Conservation (phyloP, 2,888 invertebrate species). For the Rhabditoides inermis region DNA sequence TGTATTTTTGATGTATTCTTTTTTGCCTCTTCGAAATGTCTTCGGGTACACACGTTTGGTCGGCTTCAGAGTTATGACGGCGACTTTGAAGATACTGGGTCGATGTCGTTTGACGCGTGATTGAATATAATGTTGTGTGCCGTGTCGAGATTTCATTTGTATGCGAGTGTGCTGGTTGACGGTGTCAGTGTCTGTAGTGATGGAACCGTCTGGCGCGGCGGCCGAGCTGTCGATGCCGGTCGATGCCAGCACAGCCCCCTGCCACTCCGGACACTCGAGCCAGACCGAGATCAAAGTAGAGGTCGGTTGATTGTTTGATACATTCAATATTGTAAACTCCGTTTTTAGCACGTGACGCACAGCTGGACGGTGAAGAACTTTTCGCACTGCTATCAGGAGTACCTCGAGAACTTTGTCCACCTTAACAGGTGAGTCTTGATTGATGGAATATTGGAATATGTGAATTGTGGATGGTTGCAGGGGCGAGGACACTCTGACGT, state of each 20-base stretch:
- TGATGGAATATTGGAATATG: neutral
- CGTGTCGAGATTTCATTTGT: no score
- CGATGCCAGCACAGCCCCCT: constrained; percentile 1
- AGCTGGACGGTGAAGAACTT: constrained; percentile 53
- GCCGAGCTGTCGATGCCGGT: constrained; percentile 5
- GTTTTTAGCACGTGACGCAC: constrained; percentile 48
- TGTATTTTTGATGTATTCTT: no score
- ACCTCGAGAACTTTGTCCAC: constrained; percentile 50
- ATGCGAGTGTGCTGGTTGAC: no score
- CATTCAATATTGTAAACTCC: neutral
- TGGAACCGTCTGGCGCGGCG: constrained; percentile 9
- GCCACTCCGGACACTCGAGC: constrained; percentile 33
- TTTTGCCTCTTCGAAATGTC: no score
- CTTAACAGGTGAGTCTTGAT: constrained; percentile 25
- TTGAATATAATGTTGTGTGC: no score
- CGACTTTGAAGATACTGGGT: no score
- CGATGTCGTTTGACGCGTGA: no score
- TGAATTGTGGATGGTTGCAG: constrained; percentile 3
- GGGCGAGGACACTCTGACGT: constrained; percentile 29
- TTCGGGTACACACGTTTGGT: no score
- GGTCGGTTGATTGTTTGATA: constrained; percentile 13
- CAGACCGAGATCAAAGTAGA: constrained; percentile 52
- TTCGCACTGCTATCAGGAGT: constrained; percentile 50
- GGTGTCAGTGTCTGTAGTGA: no score
- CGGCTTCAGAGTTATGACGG: no score